phyloP scores from a whole-genome alignment of 2,888 invertebrate genomes.

The Xanthia icteritia region DNA sequence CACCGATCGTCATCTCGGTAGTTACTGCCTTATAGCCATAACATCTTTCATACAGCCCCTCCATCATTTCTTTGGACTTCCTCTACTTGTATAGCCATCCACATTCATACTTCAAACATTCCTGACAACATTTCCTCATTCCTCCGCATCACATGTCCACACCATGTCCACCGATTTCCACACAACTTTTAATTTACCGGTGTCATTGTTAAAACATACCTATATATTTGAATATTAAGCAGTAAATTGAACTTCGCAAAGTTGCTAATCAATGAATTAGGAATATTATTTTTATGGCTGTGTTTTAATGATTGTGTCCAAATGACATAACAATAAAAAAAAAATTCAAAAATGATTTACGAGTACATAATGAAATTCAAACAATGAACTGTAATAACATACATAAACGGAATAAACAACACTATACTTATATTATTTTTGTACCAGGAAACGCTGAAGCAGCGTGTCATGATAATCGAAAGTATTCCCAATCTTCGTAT shows the following conservation, averaged over 20 bases:
- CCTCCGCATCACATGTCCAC: neutral
- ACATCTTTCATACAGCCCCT: neutral
- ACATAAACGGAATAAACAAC: constrained; percentile 12
- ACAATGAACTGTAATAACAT: neutral
- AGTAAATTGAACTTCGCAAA: neutral
- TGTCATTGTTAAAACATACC: neutral
- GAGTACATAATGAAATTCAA: neutral
- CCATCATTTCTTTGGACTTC: neutral
- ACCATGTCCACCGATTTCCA: neutral
- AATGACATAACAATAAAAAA: neutral
- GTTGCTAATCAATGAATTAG: neutral
- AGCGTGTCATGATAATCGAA: constrained; percentile 60
- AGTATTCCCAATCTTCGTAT: constrained; percentile 65
- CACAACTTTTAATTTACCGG: neutral
- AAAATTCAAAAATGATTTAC: too few relatives aligned
- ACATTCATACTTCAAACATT: neutral
- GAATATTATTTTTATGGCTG: neutral
- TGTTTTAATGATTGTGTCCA: neutral
- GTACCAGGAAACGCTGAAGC: constrained; percentile 25
- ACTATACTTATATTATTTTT: constrained; percentile 13
- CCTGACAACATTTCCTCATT: neutral
- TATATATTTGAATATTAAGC: neutral
- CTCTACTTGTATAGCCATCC: neutral
- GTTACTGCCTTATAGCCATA: too few relatives aligned
- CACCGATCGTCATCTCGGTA: neutral